Conservation (phyloP, 1,140 invertebrate genomes). For the Lanistes nyassanus region DNA sequence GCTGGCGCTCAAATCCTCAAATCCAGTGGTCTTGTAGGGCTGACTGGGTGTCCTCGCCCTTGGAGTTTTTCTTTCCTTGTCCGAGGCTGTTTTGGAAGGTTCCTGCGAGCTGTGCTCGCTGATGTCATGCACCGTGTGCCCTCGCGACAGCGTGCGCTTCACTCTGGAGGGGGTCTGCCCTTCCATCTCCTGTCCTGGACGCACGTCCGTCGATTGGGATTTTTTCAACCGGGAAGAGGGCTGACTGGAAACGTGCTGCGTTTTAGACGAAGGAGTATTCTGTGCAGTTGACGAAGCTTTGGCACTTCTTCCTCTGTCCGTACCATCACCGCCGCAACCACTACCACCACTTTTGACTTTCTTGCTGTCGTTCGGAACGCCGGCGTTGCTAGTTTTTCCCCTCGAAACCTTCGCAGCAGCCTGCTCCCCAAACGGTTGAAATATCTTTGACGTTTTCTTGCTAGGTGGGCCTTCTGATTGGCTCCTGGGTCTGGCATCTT, state of each 20-base stretch:
- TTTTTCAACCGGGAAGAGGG: conserved; percentile 7
- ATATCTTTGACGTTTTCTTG: neutral
- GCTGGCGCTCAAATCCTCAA: neutral
- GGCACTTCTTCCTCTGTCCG: neutral
- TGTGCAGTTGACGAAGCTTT: neutral
- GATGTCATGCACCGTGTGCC: conserved; percentile 30
- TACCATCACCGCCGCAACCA: no score
- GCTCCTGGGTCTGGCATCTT: neutral
- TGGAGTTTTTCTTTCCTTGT: neutral
- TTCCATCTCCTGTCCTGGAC: neutral
- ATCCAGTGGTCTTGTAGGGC: neutral
- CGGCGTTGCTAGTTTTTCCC: neutral
- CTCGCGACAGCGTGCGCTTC: conserved; percentile 26
- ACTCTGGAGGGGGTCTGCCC: conserved; percentile 10
- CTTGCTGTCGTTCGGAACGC: neutral
- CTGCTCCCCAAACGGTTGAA: neutral
- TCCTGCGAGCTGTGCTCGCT: conserved; percentile 23
- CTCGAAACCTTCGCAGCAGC: neutral
- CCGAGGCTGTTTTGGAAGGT: conserved; percentile 9
- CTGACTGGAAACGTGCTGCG: neutral
- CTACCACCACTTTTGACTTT: neutral
- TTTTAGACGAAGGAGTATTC: no score
- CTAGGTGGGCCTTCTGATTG: neutral
- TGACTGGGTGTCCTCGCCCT: no score
- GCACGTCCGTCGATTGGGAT: neutral